Evolutionary conservation across 2,797 vertebrate species (phyloP).

Genomic region (Lophura swinhoii): DNA sequence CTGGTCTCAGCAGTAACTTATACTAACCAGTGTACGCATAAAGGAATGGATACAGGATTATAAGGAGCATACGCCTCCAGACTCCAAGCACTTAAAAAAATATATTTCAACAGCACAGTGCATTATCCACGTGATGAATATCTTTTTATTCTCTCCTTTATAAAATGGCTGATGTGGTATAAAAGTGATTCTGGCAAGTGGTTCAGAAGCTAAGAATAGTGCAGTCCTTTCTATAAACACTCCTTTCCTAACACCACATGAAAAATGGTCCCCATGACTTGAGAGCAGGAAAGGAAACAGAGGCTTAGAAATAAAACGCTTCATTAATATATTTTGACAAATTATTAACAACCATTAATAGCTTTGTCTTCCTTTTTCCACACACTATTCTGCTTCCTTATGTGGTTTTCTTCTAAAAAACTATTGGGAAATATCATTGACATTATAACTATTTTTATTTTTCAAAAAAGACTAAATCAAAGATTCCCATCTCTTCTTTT

Average conservation of each 20-base stretch:
- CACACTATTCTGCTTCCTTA: not conserved
- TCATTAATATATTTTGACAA: not conserved
- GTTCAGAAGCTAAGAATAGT: not conserved
- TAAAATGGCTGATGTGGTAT: not conserved
- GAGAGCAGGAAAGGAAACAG: not conserved
- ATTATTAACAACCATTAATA: not conserved
- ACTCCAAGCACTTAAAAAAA: not conserved
- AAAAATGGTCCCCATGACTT: not conserved
- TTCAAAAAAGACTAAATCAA: constrained; percentile 40
- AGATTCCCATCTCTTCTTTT: not conserved
- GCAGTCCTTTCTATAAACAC: not conserved
- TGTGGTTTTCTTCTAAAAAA: not conserved
- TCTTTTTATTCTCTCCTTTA: not conserved
- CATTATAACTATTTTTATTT: not conserved
- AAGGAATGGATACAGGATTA: not conserved
- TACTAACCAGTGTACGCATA: not conserved
- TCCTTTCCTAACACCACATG: not conserved
- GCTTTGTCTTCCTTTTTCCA: not conserved
- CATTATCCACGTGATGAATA: not conserved
- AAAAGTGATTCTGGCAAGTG: not conserved
- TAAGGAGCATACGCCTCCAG: not conserved
- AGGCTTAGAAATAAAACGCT: not conserved
- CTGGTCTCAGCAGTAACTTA: not conserved
- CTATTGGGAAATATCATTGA: not conserved
- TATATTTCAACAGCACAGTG: not conserved